Base-by-base conservation (phyloP, 2,888 invertebrate species). In the Heterodera filipjevi region DNA sequence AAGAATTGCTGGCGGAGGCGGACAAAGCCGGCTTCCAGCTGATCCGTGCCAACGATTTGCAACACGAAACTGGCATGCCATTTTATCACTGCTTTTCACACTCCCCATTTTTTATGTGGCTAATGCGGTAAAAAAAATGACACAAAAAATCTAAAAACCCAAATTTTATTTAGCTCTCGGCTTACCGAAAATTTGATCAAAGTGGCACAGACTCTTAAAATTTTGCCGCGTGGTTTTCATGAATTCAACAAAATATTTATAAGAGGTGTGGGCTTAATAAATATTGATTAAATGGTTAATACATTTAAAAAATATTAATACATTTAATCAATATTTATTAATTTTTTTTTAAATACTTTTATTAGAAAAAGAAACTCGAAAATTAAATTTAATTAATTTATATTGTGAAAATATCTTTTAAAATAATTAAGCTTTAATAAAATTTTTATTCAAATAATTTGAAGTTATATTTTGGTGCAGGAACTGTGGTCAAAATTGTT, bases 31-130 rank as follows among this genome's bases (percentile, higher is more conserved):
- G 83, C 32, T 71, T 86, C 39, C 44, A 71, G 33, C 80, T 86
- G 27, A 76, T 84, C 44, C 76, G 79, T 30, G 32, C 79, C 33
- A 76, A 82, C n/a, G 79, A 84, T 71, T 66, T 84, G 35, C 53
- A 64, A 35, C 77, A 81, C 49, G 80, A 83, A 53, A 79, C 79
- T 19, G 85, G 84, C 32, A 78, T 82, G 12, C 85, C 87, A 33
- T 89, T 84, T 77, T 84, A 89, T 68, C 87, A 86, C 71, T 88
- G 88, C 66, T 88, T 88, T 78, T 82, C 84, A 8, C 82, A 83
- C 44, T 86, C 86, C 2, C 80, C 84, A 12, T 71, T 86, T n/a
- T 89, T 89, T 78, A 89, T 89, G 89, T 88, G 89, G 88, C 79
- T 89, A 22, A 81, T 85, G 10, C 81, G 78, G 53, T 87, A 80